Conservation (phyloP, 1,140 invertebrate genomes). For the Oncopeltus fasciatus region DNA sequence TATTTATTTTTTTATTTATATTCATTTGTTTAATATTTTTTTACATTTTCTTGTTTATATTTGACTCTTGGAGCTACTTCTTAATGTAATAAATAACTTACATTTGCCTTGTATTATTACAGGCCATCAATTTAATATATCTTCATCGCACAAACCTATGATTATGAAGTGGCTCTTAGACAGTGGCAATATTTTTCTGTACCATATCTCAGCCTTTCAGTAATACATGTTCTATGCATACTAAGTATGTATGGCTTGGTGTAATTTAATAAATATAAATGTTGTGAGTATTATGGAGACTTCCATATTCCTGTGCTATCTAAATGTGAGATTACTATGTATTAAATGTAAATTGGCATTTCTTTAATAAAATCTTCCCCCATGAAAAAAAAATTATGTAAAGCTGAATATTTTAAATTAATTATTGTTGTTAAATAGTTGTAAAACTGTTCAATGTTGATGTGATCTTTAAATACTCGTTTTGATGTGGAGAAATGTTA, state of each 20-base stretch:
- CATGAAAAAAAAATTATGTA: background rate
- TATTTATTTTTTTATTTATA: background rate
- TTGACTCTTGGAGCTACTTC: background rate
- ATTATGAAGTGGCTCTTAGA: too few species aligned
- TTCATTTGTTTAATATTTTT: background rate
- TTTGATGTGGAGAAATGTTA: too few species aligned
- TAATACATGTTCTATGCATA: too few species aligned
- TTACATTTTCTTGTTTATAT: background rate
- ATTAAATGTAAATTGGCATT: background rate
- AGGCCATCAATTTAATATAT: too few species aligned
- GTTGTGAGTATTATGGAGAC: background rate
- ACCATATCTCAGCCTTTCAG: too few species aligned
- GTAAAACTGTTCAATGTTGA: too few species aligned
- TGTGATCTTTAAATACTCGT: too few species aligned
- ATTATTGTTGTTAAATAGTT: too few species aligned
- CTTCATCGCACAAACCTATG: too few species aligned
- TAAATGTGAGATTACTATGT: conserved; percentile 3
- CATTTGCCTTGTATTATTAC: background rate
- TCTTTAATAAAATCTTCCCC: background rate
- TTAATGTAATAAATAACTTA: background rate
- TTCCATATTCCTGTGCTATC: background rate
- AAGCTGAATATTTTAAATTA: background rate
- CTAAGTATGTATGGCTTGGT: background rate
- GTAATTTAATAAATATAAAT: background rate
- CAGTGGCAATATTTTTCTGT: too few species aligned